Conservation (phyloP, 2,797 vertebrate species). For the Enteromius fasciolatus region DNA sequence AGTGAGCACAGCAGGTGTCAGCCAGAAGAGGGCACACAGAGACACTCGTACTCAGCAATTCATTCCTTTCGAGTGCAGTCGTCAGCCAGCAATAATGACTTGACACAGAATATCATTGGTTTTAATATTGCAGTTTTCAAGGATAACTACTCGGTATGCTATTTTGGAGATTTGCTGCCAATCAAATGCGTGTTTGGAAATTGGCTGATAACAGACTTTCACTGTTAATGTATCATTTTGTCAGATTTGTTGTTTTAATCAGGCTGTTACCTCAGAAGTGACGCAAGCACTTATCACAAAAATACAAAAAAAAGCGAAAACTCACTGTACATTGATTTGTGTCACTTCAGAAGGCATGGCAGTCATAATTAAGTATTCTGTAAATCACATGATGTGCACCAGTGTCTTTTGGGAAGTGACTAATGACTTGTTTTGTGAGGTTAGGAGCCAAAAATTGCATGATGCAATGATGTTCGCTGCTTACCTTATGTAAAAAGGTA, state of each 20-base stretch:
- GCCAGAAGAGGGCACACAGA: slow-evolving; percentile 75
- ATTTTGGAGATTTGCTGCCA: not conserved
- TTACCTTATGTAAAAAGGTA: not conserved
- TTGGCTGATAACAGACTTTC: not conserved
- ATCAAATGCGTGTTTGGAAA: too few species aligned
- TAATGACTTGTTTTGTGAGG: slow-evolving; percentile 7
- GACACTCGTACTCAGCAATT: slow-evolving; percentile 40
- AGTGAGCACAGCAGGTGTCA: slow-evolving; percentile 34
- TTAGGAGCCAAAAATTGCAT: not conserved
- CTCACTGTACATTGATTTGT: not conserved
- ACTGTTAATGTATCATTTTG: not conserved
- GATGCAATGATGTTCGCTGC: slow-evolving; percentile 4
- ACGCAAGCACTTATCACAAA: not conserved
- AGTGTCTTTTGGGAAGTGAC: not conserved
- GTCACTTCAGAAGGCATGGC: not conserved
- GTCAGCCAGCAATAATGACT: not conserved
- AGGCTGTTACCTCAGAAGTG: not conserved
- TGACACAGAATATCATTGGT: not conserved
- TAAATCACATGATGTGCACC: not conserved
- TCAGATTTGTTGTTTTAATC: not conserved
- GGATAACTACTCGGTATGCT: not conserved
- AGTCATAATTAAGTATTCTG: not conserved
- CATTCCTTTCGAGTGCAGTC: slow-evolving; percentile 30
- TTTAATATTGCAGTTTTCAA: not conserved
- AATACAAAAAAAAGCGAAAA: not conserved